These are phyloP conservation scores for Argya squamiceps DNA, from an alignment of 2,797 vertebrate genomes.

Conservation along the genomic window DNA sequence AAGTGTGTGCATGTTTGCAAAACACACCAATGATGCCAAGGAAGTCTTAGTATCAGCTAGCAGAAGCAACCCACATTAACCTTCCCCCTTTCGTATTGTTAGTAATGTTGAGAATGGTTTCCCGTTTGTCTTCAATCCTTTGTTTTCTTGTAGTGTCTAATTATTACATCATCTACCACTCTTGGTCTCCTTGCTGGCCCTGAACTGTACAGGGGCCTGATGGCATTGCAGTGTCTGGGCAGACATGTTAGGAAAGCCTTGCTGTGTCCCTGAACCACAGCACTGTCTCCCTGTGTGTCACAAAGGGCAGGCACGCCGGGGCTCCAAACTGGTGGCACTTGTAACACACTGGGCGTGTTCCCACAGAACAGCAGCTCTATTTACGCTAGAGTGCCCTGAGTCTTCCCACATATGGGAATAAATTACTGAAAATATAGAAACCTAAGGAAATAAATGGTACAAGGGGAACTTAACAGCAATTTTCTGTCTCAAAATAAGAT, in stretches of 20 bases:
- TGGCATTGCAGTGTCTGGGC: neutral
- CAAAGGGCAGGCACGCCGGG: rapidly evolving
- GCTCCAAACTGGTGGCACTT: neutral
- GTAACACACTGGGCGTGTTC: neutral
- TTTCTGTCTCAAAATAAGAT: neutral
- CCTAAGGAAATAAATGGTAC: neutral
- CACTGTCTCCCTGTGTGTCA: too few species aligned
- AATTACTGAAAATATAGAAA: neutral
- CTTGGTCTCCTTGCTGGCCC: neutral
- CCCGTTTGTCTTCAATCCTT: neutral
- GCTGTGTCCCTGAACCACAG: neutral
- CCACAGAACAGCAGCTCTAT: neutral
- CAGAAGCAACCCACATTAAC: neutral
- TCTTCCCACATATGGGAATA: neutral
- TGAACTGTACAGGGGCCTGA: neutral
- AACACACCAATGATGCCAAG: too few species aligned
- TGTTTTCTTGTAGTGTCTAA: neutral
- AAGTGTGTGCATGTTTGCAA: rapidly evolving
- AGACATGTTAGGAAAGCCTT: neutral
- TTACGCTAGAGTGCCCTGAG: neutral
- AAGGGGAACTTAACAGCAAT: neutral
- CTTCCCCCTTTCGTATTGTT: neutral
- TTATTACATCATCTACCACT: neutral
- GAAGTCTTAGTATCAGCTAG: neutral
- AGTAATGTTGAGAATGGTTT: neutral